A percentile compares a stretch with the other conserved stretches of the same genome.
Conservation (phyloP, 2,113 vertebrate species). For the Pycnonotus jocosus region DNA sequence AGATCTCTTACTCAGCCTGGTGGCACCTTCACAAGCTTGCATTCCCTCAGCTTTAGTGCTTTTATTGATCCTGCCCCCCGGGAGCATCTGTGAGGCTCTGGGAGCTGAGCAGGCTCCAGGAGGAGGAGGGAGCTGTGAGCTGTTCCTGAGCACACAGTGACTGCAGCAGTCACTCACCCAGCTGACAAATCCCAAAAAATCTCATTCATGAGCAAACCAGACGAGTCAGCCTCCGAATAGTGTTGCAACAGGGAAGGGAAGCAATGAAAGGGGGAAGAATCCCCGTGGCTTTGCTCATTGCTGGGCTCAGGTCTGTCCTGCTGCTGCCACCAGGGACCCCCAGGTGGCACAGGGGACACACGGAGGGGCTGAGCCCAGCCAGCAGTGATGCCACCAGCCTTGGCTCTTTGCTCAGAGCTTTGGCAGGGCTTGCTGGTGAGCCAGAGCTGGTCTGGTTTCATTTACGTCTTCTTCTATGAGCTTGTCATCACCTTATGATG, state of each 20-base stretch:
- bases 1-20: not conserved
- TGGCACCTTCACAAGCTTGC: not conserved
- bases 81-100: not conserved
- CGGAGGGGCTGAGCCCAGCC: not conserved
- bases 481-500: not conserved
- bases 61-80: not conserved
- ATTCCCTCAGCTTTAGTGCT: not conserved
- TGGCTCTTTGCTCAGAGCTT: accelerated
- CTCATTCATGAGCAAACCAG: not conserved
- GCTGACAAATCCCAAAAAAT: not conserved
- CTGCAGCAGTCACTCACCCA: not conserved
- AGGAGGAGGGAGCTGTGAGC: not conserved
- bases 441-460: not conserved
- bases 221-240: not conserved
- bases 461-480: accelerated
- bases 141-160: not conserved
- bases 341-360: not conserved
- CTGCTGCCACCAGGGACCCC: accelerated
- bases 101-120: not conserved
- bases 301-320: not conserved
- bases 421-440: not conserved
- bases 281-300: accelerated
- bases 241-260: not conserved
- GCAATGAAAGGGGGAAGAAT: accelerated
- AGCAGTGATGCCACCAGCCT: not conserved